Evolutionary conservation across 1,140 invertebrate species (phyloP), one percentile per base, ranked within the genome.

Genomic region (Ladona fulva): DNA sequence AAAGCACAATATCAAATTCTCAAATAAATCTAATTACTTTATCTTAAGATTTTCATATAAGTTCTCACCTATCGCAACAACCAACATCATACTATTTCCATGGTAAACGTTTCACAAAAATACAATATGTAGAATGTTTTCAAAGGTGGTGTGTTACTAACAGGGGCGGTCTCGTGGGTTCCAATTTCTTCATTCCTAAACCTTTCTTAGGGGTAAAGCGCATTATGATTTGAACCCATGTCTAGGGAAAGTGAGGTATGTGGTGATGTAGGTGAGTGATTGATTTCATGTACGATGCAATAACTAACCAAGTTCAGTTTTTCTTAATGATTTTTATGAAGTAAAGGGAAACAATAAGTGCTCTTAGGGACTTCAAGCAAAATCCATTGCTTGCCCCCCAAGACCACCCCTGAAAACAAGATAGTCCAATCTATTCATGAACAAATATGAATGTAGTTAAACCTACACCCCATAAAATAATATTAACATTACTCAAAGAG

Each of bases 361-460:
- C 52, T 66, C 52, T 66, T 12, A 66, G 52, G 52, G 52, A 66
- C 52, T 22, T 12, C 52, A 16, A 66, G 52, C 52, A 66, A 66
- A 66, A 66, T 66, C 5, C 52, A 6, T 66, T 66, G 52, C 52
- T 66, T 66, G 52, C 52, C 52, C 29, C 52, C 52, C 3, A 66
- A 66, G 52, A 66, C 52, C 52, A 66, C 52, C 52, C 52, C 52
- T 66, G 52, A 66, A 66, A 66, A 66, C 52, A 66, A 66, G 52
- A 66, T 66, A 66, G 52, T 66, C n/a, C 52, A 66, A 16, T 66
- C 52, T 66, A 66, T 66, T 66, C 52, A 66, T 66, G 52, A 66
- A 66, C 52, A 66, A 66, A 66, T 66, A 66, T 66, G 52, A 66
- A 66, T 66, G 52, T 66, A 66, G 52, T 66, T 66, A 66, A 66